Base-by-base conservation (phyloP, 2,888 invertebrate species). In the Gymnosoma rotundatum region DNA sequence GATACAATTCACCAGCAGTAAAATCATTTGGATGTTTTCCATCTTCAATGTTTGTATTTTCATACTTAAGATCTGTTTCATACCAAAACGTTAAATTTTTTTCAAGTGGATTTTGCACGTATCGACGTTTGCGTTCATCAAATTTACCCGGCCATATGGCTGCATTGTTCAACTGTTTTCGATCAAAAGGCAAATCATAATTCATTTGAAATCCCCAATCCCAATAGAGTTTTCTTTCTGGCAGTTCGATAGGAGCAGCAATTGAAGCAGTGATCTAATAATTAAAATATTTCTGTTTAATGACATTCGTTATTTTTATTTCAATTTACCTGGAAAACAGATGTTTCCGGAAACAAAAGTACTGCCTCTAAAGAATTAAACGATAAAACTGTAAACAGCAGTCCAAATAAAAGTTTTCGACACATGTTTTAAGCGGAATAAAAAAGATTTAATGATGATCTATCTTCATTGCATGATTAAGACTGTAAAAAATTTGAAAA, bases 191-290 rank as follows among this genome's bases (percentile, higher is more conserved):
- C 50, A 91, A 78, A 45, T 88, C 88, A 58, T 91, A 92, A 66
- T 90, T 89, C 78, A 91, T 88, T 83, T 90, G 91, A 48, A 92
- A 89, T 12, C 92, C 92, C 90, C 91, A 91, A 87, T 92, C 92
- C 74, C 90, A 84, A 7, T 88, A 88, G n/a, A 91, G 88, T 14
- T 89, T 89, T 4, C 91, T 89, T n/a, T 89, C 89, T 0, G 90
- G 89, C 16, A 87, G 88, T 10, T 88, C 79, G 6, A 92, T 69
- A 0, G 92, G 92, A 18, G 89, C 86, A 4, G 92, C 91, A 52
- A 92, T 72, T 0, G 91, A 90, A 5, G 88, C 85, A 0, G 91
- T 91, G 0, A 92, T 80, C 92, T 92, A 20, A n/a, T 1, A 5
- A 5, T 58, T 3, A 50, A 67, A n/a, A 25, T 45, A 7, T 8